These are phyloP conservation scores for Coracias cyanogaster DNA, from an alignment of 2,797 vertebrate genomes.

Conservation along the genomic window DNA sequence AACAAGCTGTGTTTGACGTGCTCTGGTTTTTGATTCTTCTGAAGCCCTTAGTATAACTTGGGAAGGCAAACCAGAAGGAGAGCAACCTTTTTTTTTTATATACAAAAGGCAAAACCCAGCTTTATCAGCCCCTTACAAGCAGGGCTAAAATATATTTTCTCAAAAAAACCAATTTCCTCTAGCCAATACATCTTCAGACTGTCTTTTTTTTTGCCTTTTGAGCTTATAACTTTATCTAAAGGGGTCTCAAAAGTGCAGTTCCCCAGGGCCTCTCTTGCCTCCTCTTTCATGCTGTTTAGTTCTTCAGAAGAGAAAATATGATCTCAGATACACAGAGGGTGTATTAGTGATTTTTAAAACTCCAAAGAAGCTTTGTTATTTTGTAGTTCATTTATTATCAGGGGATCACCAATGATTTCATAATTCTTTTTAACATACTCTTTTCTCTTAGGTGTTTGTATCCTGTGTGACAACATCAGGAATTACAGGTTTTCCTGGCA, in stretches of 20 bases:
- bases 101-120: not conserved
- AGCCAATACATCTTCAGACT: slow-evolving; percentile 9
- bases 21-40: not conserved
- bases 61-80: not conserved
- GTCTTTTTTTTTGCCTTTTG: not conserved
- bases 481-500: not conserved
- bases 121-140: slow-evolving; percentile 36
- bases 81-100: not conserved
- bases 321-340: not conserved
- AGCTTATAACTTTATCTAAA: slow-evolving; percentile 10
- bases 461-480: not conserved
- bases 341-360: not conserved
- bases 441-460: not conserved
- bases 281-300: not conserved
- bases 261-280: not conserved
- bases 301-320: not conserved
- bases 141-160: slow-evolving; percentile 25
- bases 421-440: not conserved
- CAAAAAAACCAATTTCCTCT: slow-evolving; percentile 12
- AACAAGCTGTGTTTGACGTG: not conserved
- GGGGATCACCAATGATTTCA: not conserved
- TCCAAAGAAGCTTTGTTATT: not conserved
- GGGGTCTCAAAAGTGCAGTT: not conserved
- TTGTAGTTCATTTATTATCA: not conserved
- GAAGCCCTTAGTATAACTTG: not conserved